phyloP scores from a whole-genome alignment of 2,888 invertebrate genomes.

The Caenorhabditis sulstoni region DNA sequence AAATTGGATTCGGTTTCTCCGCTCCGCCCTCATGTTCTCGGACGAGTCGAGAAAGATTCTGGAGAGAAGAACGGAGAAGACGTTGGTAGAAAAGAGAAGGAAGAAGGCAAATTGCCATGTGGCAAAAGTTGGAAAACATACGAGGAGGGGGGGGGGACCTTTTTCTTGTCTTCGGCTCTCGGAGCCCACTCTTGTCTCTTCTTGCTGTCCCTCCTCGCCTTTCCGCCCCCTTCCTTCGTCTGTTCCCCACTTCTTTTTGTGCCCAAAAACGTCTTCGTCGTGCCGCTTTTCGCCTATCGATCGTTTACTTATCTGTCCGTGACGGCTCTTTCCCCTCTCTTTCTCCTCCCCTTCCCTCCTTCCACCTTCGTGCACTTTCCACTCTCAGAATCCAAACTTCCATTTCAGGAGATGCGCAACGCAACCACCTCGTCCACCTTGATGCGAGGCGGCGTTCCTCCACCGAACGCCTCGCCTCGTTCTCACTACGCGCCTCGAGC shows the following conservation, averaged over 20 bases:
- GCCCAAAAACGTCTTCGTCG: slow-evolving; percentile 23
- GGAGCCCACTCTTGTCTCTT: slow-evolving; percentile 21
- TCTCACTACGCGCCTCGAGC: slow-evolving; percentile 66
- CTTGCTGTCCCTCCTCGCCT: slow-evolving; percentile 22
- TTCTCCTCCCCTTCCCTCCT: slow-evolving; percentile 10
- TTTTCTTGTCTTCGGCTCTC: no score
- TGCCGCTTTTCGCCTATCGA: slow-evolving; percentile 39
- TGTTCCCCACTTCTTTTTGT: slow-evolving; percentile 35
- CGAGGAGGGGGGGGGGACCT: no score
- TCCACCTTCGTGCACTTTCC: slow-evolving; percentile 16
- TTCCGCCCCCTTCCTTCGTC: slow-evolving; percentile 28
- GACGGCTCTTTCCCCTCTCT: slow-evolving; percentile 34
- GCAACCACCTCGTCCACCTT: slow-evolving; percentile 24
- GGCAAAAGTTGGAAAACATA: slow-evolving; percentile 39
- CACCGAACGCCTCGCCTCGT: slow-evolving; percentile 43
- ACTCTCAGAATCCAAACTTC: no score
- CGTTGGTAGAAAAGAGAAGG: slow-evolving; percentile 1
- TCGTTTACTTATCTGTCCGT: slow-evolving; percentile 46
- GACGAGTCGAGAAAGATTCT: slow-evolving; percentile 16
- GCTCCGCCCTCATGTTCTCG: slow-evolving; percentile 27
- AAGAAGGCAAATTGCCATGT: slow-evolving; percentile 29
- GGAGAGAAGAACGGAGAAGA: slow-evolving; percentile 11
- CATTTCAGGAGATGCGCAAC: slow-evolving; percentile 58
- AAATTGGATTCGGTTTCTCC: slow-evolving; percentile 52
- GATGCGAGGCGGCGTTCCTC: slow-evolving; percentile 11